phyloP scores from a whole-genome alignment of 2,797 vertebrate genomes.

The Leptatherina wallacei region DNA sequence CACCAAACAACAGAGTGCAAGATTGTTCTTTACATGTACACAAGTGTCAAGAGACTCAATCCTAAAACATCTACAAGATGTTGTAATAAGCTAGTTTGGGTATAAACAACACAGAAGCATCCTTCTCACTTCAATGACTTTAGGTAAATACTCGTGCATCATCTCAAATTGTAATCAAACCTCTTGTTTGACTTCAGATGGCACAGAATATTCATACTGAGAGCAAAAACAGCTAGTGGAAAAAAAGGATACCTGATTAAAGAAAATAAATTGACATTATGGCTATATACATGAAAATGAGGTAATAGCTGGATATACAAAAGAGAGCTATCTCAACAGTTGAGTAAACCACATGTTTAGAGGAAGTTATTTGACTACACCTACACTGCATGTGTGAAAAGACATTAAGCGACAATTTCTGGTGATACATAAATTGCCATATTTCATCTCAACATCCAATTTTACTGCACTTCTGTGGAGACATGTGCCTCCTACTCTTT shows the following conservation, averaged over 20 bases:
- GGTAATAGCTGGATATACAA: neutral
- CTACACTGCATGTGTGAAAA: neutral
- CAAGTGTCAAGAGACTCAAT: slow-evolving; percentile 24
- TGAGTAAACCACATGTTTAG: neutral
- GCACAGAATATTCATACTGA: slow-evolving; percentile 17
- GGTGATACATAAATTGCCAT: neutral
- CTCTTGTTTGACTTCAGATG: slow-evolving; percentile 16
- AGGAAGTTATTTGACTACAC: neutral
- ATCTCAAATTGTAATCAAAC: slow-evolving; percentile 17
- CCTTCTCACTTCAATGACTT: slow-evolving; percentile 42
- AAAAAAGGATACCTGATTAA: neutral
- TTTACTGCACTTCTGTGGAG: neutral
- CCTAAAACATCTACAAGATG: slow-evolving; percentile 35
- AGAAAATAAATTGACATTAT: neutral
- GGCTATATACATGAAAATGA: neutral
- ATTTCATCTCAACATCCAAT: neutral
- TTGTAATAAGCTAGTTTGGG: slow-evolving; percentile 34
- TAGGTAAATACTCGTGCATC: slow-evolving; percentile 17
- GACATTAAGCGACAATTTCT: neutral
- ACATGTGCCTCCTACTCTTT: neutral
- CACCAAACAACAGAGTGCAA: slow-evolving; percentile 2
- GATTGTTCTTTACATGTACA: slow-evolving; percentile 49
- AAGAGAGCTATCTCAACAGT: neutral
- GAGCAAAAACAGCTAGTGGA: neutral
- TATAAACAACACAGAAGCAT: slow-evolving; percentile 47